Percentiles rank a stretch among this genome's conserved stretches.
Conservation (phyloP, 2,797 vertebrate genomes). For the Orientallactaga sibirica region DNA sequence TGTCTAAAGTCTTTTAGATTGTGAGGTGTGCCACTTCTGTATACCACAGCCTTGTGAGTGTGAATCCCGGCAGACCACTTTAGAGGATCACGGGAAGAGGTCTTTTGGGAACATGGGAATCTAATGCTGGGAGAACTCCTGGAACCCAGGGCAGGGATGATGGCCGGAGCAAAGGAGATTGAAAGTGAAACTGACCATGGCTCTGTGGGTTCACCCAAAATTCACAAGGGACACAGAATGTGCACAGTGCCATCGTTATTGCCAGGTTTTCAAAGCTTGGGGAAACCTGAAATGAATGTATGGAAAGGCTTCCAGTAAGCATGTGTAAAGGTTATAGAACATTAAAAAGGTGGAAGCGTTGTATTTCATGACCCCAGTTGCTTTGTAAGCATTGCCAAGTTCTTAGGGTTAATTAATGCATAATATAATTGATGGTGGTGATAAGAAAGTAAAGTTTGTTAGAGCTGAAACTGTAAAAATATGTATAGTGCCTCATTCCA, state of each 20-base stretch:
- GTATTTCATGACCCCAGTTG: background rate
- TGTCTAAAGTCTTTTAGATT: background rate
- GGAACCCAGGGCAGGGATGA: background rate
- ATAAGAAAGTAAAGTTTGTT: conserved; percentile 21
- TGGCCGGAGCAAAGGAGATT: background rate
- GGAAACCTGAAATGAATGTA: background rate
- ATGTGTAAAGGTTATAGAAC: background rate
- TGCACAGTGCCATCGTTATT: background rate
- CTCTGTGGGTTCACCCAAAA: background rate
- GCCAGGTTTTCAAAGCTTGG: background rate
- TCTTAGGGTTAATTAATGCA: background rate
- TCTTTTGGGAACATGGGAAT: background rate
- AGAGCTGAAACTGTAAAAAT: background rate
- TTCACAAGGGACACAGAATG: background rate
- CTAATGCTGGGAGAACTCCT: fast-evolving
- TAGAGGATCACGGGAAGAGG: background rate
- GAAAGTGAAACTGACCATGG: background rate
- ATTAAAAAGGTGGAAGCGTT: background rate
- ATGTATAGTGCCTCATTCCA: conserved; percentile 91
- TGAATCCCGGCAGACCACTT: background rate
- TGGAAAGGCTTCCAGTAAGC: background rate
- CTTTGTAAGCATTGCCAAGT: background rate
- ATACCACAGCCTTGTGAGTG: background rate
- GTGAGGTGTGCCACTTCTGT: background rate
- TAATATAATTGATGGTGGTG: background rate